Base-by-base conservation (phyloP, 2,888 invertebrate species). In the Lithophane semibrunnea region DNA sequence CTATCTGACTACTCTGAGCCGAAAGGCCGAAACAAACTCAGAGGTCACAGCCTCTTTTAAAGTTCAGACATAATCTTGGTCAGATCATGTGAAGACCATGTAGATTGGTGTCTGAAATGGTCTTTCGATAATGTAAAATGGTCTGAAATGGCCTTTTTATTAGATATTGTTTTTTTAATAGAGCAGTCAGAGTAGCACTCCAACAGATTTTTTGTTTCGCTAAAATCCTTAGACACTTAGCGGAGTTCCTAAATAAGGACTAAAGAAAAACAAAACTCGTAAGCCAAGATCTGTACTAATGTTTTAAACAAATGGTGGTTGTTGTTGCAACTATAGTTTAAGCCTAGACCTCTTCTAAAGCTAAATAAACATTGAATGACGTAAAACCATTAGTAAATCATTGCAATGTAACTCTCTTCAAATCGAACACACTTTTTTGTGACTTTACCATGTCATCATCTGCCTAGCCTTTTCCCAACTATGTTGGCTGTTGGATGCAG, bases 231-330 rank as follows among this genome's bases (percentile, higher is more conserved):
- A 0, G 47, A 9, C 29, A 76, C 52, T 61, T 29, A 42, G 16
- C 18, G 60, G 4, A 29, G 2, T 54, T 67, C 13, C 61, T 67
- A 47, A 61, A 61, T 58, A 70, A 52, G 58, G 64, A 63, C 0
- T 3, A 13, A 29, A 49, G 24, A 37, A 13, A 69, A 58, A 54
- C 42, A 65, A 42, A 29, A 37, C 29, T 44, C 13, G 18, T 56
- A 16, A 47, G 21, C 16, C 24, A 12, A 58, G 13, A n/a, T n/a
- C 0, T 42, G 29, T 18, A 18, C 63, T 68, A 77, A 77, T 58
- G 3, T 44, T 13, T 64, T 65, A 9, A 52, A 58, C 42, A 58
- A 70, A 78, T 75, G 42, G 5, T 37, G 37, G 37, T 5, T 49
- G 5, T 52, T 49, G 29, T 65, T 16, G 44, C 10, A 66, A 49